These are phyloP conservation scores for Neotoma lepida DNA, from an alignment of 2,113 vertebrate species.

Conservation along the genomic window DNA sequence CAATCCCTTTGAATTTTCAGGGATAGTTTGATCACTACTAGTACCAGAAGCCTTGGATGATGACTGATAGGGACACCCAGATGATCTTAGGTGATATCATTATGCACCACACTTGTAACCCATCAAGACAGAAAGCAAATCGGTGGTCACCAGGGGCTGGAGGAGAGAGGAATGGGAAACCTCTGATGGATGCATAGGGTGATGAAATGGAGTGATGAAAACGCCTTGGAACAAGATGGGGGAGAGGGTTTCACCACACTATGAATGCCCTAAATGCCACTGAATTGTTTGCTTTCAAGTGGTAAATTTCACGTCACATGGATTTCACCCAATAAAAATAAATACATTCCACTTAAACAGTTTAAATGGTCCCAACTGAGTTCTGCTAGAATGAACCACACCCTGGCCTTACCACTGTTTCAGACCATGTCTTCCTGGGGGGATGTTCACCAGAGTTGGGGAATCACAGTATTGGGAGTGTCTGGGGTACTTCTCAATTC, in stretches of 20 bases:
- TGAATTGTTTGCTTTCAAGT: background rate
- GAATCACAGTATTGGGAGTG: background rate
- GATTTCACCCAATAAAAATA: conserved; percentile 15
- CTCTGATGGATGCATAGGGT: background rate
- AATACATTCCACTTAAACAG: background rate
- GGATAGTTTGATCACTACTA: background rate
- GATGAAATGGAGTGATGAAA: background rate
- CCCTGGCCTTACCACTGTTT: background rate
- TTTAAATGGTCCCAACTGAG: background rate
- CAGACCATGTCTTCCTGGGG: background rate
- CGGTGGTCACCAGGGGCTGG: no score
- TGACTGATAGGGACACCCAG: background rate
- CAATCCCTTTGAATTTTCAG: background rate
- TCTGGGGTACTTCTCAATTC: background rate
- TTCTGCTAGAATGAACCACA: background rate
- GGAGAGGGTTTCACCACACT: background rate
- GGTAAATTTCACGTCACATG: background rate
- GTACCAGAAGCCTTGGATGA: background rate
- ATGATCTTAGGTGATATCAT: background rate
- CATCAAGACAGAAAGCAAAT: background rate
- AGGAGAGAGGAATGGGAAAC: background rate
- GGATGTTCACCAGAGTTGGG: background rate
- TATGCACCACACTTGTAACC: background rate
- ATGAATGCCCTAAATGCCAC: background rate
- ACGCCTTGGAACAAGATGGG: background rate